Evolutionary conservation across 2,113 vertebrate species (phyloP).

Genomic region (Martes martes): DNA sequence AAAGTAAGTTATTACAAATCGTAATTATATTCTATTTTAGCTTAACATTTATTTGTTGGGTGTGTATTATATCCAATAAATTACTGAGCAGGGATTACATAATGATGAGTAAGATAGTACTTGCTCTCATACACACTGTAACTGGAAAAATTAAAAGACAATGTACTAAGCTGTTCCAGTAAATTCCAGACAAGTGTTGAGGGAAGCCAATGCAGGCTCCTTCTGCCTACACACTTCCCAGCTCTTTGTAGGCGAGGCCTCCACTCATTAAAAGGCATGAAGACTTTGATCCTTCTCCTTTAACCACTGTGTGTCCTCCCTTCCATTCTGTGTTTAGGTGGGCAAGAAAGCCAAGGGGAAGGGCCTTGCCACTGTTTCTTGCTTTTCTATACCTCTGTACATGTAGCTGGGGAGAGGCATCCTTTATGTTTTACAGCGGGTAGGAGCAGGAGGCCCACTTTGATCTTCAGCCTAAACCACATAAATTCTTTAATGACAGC

Average conservation of each 20-base stretch:
- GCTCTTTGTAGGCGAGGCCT: not conserved
- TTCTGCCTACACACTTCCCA: not conserved
- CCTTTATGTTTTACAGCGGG: not conserved
- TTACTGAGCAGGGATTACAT: not conserved
- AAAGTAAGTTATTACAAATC: not conserved
- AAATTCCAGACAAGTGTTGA: not conserved
- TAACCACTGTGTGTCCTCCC: not conserved
- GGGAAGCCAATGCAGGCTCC: not conserved
- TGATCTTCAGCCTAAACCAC: not conserved
- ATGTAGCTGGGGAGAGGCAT: not conserved
- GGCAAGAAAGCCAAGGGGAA: not conserved
- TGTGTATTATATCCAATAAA: not conserved
- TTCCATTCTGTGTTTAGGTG: not conserved
- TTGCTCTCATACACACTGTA: not conserved
- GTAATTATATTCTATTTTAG: not conserved
- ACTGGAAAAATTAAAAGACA: not conserved
- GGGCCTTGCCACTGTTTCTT: not conserved
- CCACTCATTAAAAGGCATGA: not conserved
- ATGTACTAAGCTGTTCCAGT: not conserved
- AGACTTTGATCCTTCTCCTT: not conserved
- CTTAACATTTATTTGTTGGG: not conserved
- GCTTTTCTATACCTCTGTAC: not conserved
- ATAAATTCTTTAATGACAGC: not conserved
- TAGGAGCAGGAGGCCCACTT: not conserved
- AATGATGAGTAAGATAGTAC: not conserved